phyloP scores from a whole-genome alignment of 2,888 invertebrate genomes.

The Tubulanus polymorphus region DNA sequence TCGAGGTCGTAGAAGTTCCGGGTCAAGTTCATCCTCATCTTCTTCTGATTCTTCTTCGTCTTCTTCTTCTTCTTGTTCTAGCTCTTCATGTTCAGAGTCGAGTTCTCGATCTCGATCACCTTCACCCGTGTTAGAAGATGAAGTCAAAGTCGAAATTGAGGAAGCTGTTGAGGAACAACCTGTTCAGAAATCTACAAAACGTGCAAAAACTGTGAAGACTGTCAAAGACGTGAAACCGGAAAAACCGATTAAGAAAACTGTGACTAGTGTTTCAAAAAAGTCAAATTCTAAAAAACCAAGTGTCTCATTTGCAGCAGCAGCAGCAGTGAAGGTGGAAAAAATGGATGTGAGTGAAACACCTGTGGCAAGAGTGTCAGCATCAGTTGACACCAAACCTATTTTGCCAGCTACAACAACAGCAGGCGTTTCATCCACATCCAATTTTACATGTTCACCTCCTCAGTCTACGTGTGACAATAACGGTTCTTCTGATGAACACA shows the following conservation, averaged over 20 bases:
- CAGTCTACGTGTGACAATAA: neutral
- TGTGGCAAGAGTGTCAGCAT: no score
- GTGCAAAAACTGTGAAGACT: neutral
- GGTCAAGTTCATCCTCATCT: neutral
- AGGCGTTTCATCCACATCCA: neutral
- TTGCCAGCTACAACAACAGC: neutral
- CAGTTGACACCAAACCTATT: no score
- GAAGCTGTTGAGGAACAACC: neutral
- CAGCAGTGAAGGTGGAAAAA: constrained; percentile 1
- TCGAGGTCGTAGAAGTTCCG: neutral
- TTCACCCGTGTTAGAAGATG: no score
- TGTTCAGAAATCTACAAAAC: neutral
- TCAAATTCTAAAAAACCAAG: no score
- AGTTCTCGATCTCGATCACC: no score
- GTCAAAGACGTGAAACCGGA: no score
- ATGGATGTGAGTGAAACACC: neutral
- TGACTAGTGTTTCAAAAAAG: no score
- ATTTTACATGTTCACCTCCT: no score
- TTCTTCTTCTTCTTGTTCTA: neutral
- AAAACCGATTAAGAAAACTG: neutral
- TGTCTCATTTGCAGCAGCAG: no score
- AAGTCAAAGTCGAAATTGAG: no score
- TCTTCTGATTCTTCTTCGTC: neutral
- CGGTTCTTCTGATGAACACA: neutral
- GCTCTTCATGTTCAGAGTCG: neutral